phyloP scores from a whole-genome alignment of 2,797 vertebrate genomes.

The Hoplostethus atlanticus region DNA sequence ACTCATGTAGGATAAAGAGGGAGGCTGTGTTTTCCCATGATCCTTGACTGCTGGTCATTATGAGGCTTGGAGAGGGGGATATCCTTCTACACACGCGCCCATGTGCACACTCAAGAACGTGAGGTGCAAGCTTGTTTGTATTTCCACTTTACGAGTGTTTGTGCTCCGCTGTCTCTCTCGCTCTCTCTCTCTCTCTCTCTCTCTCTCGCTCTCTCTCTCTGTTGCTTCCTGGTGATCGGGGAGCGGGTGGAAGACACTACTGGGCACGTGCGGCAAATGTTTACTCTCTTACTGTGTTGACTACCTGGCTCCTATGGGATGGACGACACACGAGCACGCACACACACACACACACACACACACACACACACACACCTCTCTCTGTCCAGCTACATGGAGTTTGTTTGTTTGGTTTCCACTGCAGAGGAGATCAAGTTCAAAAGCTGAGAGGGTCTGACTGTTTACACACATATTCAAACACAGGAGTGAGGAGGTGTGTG shows the following conservation, averaged over 20 bases:
- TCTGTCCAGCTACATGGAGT: conserved; percentile 11
- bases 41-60: conserved; percentile 14
- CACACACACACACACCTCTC: background rate
- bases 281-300: conserved; percentile 51
- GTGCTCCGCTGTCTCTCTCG: conserved; percentile 10
- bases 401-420: conserved; percentile 55
- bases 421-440: conserved; percentile 45
- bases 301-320: conserved; percentile 34
- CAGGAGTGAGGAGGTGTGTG: conserved; percentile 9
- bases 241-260: conserved; percentile 31
- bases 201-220: conserved; percentile 8
- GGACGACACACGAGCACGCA: conserved; percentile 31
- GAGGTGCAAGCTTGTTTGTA: conserved; percentile 57
- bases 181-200: conserved; percentile 6
- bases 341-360: conserved; percentile 20
- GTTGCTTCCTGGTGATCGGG: conserved; percentile 23
- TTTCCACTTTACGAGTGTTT: conserved; percentile 56
- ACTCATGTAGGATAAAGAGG: conserved; percentile 36
- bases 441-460: conserved; percentile 28
- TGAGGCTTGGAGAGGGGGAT: conserved; percentile 20
- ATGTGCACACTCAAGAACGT: conserved; percentile 12
- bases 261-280: conserved; percentile 40
- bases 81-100: conserved; percentile 31
- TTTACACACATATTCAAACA: conserved; percentile 36
- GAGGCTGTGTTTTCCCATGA: conserved; percentile 31